Conservation (phyloP, 2,113 vertebrate species). For the Tor tambroides region DNA sequence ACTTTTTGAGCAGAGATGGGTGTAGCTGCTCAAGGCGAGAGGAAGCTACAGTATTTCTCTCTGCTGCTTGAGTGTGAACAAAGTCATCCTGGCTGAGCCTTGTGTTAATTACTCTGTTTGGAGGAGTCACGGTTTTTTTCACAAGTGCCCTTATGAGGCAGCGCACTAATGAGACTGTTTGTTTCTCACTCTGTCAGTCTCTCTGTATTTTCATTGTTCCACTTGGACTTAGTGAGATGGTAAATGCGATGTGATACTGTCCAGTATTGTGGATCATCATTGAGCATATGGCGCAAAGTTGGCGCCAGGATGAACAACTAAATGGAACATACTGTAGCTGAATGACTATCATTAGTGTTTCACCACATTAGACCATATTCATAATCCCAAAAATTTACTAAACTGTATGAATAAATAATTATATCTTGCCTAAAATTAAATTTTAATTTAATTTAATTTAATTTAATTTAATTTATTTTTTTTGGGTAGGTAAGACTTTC, state of each 20-base stretch:
- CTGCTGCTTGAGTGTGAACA: conserved; percentile 21
- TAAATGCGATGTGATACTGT: neutral
- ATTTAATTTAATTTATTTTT: too few relatives aligned
- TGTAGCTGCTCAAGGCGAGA: neutral
- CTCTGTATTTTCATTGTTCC: neutral
- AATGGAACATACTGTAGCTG: too few relatives aligned
- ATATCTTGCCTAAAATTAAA: too few relatives aligned
- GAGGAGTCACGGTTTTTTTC: conserved; percentile 1
- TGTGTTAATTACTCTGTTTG: conserved; percentile 53
- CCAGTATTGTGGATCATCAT: neutral
- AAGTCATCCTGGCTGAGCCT: conserved; percentile 22
- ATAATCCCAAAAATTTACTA: too few relatives aligned
- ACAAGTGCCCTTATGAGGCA: conserved; percentile 21
- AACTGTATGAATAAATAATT: too few relatives aligned
- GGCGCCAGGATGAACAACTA: too few relatives aligned
- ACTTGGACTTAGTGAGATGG: neutral
- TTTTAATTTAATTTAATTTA: too few relatives aligned
- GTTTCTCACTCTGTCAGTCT: neutral
- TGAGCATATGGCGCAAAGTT: too few relatives aligned
- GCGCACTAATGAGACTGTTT: conserved; percentile 19
- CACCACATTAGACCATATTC: too few relatives aligned
- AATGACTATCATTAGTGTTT: too few relatives aligned
- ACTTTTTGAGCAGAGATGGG: conserved; percentile 26
- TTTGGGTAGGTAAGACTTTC: too few relatives aligned
- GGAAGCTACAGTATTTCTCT: conserved; percentile 22